A percentile compares a stretch with the other conserved stretches of the same genome.
Conservation (phyloP, 1,140 invertebrate species). For the Hestina assimilis region DNA sequence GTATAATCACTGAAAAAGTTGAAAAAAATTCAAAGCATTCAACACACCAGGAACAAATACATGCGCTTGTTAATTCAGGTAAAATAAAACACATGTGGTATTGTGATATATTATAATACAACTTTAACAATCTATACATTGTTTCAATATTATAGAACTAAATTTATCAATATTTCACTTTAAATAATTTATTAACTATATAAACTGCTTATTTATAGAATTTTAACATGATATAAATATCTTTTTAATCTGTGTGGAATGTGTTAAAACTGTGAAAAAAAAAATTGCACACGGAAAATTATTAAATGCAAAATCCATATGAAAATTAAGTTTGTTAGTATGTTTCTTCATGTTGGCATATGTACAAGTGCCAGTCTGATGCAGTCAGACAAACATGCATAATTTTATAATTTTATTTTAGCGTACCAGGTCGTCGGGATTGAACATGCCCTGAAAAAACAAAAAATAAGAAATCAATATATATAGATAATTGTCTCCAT, state of each 20-base stretch:
- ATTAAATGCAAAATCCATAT: conserved; percentile 40
- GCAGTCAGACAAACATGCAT: conserved; percentile 56
- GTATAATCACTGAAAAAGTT: no score
- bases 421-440: conserved; percentile 86
- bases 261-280: conserved; percentile 30
- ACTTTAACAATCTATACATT: conserved; percentile 70
- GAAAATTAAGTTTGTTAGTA: conserved; percentile 31
- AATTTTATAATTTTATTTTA: conserved; percentile 47
- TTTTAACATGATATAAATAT: conserved; percentile 21
- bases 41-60: conserved; percentile 21
- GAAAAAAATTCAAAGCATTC: not conserved
- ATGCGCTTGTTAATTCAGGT: conserved; percentile 32
- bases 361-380: conserved; percentile 58
- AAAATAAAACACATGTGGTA: conserved; percentile 56
- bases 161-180: conserved; percentile 25
- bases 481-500: not conserved
- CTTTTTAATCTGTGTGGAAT: conserved; percentile 41
- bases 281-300: conserved; percentile 59
- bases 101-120: conserved; percentile 65
- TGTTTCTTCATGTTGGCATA: conserved; percentile 48
- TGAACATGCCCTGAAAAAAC: conserved; percentile 90
- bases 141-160: conserved; percentile 28
- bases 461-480: conserved; percentile 1
- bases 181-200: conserved; percentile 34
- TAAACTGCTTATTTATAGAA: conserved; percentile 10